Evolutionary conservation across 2,888 invertebrate genomes (phyloP), one percentile per base, ranked within the genome.

Genomic region (Leptogaster cylindrica): DNA sequence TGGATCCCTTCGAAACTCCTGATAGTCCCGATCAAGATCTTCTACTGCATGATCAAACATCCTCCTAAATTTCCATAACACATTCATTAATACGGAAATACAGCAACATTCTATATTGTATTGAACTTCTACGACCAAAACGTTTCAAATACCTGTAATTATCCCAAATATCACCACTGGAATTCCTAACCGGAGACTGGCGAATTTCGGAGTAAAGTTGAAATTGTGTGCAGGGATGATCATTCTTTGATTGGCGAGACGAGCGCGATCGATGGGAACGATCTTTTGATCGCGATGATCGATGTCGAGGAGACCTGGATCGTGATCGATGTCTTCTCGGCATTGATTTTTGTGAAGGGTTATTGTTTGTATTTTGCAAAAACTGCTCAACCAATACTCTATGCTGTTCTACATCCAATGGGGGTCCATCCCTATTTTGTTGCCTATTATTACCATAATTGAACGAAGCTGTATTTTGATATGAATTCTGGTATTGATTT

Each of bases 1-100:
- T 0, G 93, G 93, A 76, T 91, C 89, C 75, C 89, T 88, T 76
- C 74, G 61, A 14, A 61, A 71, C 7, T 64, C 50, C 31, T 68
- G 28, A 16, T 89, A 89, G 75, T 90, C 88, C 75, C 89, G 51
- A 14, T 71, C 55, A 18, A 71, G 55, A 65, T 68, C 66, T 31
- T 46, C 51, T 18, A 66, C 14, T 39, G 65, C 66, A 33, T 68
- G 58, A 52, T 69, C 68, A 39, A 68, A 71, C 52, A 65, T 65
- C 5, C 67, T 66, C 20, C 71, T 71, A 23, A 28, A 48, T 41
- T 33, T 25, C n/a, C 28, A 52, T 18, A 51, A 63, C 4, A 33
- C 5, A 20, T 33, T 28, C 12, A 1, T 33, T 52, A 28, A 16
- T 6, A 10, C 10, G 20, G 28, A 10, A 10, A 41, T 41, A 27